phyloP scores from a whole-genome alignment of 2,113 vertebrate species.

The Boleophthalmus pectinirostris region DNA sequence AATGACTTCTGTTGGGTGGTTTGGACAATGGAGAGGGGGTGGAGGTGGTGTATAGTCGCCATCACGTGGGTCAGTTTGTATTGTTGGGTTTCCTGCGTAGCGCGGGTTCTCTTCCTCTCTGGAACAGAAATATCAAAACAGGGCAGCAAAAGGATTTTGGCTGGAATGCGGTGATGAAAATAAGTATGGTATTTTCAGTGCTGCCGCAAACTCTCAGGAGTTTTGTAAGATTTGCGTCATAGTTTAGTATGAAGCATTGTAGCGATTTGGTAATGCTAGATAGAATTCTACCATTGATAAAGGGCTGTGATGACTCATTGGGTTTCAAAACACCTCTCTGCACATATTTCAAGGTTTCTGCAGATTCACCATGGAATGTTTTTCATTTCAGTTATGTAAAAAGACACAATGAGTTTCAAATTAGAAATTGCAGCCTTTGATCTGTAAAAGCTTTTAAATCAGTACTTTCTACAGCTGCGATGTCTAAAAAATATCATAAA shows the following conservation, averaged over 20 bases:
- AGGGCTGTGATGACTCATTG: background rate
- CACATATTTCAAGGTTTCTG: background rate
- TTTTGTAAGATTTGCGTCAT: background rate
- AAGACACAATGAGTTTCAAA: background rate
- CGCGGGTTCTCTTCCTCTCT: conserved; percentile 54
- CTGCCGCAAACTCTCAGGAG: background rate
- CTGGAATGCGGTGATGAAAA: conserved; percentile 30
- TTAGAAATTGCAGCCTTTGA: background rate
- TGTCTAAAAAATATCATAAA: background rate
- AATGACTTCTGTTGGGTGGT: conserved; percentile 59
- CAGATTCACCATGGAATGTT: background rate
- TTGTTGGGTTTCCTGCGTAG: conserved; percentile 68
- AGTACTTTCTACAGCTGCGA: background rate
- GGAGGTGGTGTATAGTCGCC: conserved; percentile 48
- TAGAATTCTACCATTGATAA: background rate
- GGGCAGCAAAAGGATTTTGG: conserved; percentile 21
- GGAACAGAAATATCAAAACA: conserved; percentile 42
- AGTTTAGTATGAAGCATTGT: background rate
- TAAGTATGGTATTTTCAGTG: background rate
- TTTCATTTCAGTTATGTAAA: background rate
- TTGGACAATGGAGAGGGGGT: conserved; percentile 60
- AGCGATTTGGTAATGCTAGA: background rate
- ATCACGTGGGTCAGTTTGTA: conserved; percentile 44
- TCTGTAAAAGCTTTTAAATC: background rate
- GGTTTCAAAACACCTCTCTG: background rate